Evolutionary conservation across 92 coral and sea anemone genomes (phyloP).

Genomic region (Zoanthus gigantus): DNA sequence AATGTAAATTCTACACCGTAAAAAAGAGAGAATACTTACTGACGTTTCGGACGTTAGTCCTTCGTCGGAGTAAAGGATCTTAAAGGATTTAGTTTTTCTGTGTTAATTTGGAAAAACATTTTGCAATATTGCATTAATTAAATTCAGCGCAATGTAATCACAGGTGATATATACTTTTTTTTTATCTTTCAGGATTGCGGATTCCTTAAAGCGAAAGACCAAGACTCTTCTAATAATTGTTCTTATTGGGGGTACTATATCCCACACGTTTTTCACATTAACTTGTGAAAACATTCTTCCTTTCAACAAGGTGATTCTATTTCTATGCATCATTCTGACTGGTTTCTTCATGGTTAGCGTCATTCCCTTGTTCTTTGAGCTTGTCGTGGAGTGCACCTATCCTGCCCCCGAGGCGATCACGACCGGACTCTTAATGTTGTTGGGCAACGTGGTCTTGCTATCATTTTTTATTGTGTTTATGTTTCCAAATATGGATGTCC

Average conservation of each 20-base stretch:
- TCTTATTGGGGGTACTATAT: conserved; percentile 61
- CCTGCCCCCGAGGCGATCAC: conserved; percentile 77
- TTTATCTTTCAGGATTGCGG: conserved; percentile 65
- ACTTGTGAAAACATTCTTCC: conserved; percentile 75
- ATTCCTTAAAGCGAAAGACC: conserved; percentile 56
- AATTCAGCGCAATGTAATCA: no score
- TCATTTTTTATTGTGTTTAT: conserved; percentile 69
- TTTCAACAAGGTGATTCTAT: conserved; percentile 67
- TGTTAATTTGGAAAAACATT: no score
- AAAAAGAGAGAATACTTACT: no score
- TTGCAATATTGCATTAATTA: no score
- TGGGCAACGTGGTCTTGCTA: conserved; percentile 58
- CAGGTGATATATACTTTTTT: background rate
- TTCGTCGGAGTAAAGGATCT: no score
- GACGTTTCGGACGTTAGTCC: no score
- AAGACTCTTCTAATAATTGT: conserved; percentile 64
- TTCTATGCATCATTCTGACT: conserved; percentile 61
- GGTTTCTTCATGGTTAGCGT: conserved; percentile 75
- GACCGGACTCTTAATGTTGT: conserved; percentile 57
- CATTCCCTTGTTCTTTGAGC: conserved; percentile 71
- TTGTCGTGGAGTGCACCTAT: conserved; percentile 75
- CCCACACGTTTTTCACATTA: conserved; percentile 70
- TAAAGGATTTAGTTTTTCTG: no score
- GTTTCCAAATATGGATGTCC: conserved; percentile 75
- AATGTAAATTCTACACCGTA: no score